Conservation (phyloP, 1,140 invertebrate genomes). For the Zaprionus lachaisei region DNA sequence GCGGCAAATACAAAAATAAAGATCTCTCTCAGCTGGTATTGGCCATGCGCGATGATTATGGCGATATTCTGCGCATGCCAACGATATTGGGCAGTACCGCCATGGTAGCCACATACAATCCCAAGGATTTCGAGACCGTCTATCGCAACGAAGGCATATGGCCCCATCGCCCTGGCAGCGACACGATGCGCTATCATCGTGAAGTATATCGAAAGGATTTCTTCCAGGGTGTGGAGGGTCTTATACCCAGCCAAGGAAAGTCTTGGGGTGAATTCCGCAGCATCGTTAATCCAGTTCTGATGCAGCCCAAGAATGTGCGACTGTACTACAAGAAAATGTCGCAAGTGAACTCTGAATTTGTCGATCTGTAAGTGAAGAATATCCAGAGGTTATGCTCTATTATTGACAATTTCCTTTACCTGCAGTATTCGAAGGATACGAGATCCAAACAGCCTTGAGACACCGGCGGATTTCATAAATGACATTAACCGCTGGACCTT, state of each 20-base stretch:
- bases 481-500: slow-evolving; percentile 89
- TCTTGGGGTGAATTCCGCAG: slow-evolving; percentile 69
- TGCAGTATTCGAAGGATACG: slow-evolving; percentile 85
- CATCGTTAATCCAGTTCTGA: slow-evolving; percentile 84
- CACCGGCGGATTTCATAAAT: slow-evolving; percentile 86
- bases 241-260: slow-evolving; percentile 63
- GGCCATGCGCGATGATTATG: slow-evolving; percentile 48
- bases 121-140: slow-evolving; percentile 68
- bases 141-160: slow-evolving; percentile 75
- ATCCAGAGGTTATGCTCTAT: background rate
- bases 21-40: slow-evolving; percentile 39
- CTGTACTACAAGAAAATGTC: slow-evolving; percentile 84
- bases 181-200: slow-evolving; percentile 64
- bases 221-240: slow-evolving; percentile 63
- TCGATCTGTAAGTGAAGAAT: slow-evolving; percentile 43
- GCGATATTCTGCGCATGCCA: slow-evolving; percentile 60
- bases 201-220: slow-evolving; percentile 57
- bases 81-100: slow-evolving; percentile 53
- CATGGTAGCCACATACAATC: slow-evolving; percentile 59
- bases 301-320: slow-evolving; percentile 85
- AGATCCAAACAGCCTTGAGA: slow-evolving; percentile 85
- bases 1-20: slow-evolving; percentile 70
- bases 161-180: slow-evolving; percentile 65
- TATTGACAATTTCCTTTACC: background rate
- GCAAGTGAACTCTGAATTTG: slow-evolving; percentile 83